Percentiles rank a stretch among this genome's conserved stretches.
These are phyloP conservation scores for Trinorchestia longiramus DNA, from an alignment of 1,140 invertebrate species.

Conservation along the genomic window DNA sequence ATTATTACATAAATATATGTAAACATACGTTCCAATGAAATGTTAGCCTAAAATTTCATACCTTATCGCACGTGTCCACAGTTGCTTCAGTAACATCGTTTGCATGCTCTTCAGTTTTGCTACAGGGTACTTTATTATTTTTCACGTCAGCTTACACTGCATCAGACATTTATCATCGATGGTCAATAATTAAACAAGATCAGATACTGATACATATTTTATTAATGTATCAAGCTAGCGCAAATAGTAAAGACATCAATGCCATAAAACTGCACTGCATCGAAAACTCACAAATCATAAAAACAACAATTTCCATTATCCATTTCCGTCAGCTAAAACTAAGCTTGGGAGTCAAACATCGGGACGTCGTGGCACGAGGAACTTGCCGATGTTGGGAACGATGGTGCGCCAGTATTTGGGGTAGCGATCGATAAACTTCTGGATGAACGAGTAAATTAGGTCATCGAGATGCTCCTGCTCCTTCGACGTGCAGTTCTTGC, in stretches of 20 bases:
- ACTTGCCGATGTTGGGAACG: not conserved
- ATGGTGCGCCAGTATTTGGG: not conserved
- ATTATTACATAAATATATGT: too few relatives aligned
- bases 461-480: slow-evolving; percentile 25
- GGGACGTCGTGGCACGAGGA: not conserved
- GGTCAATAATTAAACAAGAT: too few relatives aligned
- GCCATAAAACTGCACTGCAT: not conserved
- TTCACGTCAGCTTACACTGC: too few relatives aligned
- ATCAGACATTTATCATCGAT: too few relatives aligned
- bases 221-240: not conserved
- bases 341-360: not conserved
- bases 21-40: too few relatives aligned
- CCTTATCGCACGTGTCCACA: too few relatives aligned
- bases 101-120: too few relatives aligned
- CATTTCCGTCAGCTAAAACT: not conserved
- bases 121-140: too few relatives aligned
- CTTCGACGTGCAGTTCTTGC: not conserved
- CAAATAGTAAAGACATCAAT: not conserved
- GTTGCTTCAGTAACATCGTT: too few relatives aligned
- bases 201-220: not conserved
- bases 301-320: not conserved
- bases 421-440: not conserved
- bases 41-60: too few relatives aligned
- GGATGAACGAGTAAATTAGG: slow-evolving; percentile 11
- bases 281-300: not conserved